Evolutionary conservation across 2,888 invertebrate species (phyloP).

Genomic region (Leuctra nigra): DNA sequence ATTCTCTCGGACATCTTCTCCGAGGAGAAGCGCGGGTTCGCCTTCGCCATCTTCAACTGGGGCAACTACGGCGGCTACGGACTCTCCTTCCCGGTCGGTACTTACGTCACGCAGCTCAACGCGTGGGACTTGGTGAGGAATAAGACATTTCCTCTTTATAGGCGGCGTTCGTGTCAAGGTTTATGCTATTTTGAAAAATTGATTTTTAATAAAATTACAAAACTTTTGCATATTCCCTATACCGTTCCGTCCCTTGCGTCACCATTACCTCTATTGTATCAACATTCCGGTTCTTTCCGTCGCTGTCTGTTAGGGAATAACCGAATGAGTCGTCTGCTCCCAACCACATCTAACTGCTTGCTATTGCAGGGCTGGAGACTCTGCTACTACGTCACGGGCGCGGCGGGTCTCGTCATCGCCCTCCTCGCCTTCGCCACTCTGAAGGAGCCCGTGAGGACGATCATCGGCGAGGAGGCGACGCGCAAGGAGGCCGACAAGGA

Average conservation of each 20-base stretch:
- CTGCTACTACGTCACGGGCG: conserved; percentile 73
- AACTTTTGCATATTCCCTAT: not conserved
- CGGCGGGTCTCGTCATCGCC: conserved; percentile 65
- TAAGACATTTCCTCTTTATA: too few relatives aligned
- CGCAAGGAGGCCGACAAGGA: too few relatives aligned
- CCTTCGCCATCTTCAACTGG: conserved; percentile 92
- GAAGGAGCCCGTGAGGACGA: conserved; percentile 66
- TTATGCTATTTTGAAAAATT: not conserved
- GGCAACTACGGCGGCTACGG: conserved; percentile 93
- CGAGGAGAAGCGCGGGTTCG: conserved; percentile 73
- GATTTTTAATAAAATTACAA: not conserved
- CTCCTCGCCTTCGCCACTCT: conserved; percentile 66
- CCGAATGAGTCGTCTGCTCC: too few relatives aligned
- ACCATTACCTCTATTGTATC: too few relatives aligned
- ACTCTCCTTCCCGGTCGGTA: conserved; percentile 84
- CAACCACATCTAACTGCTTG: too few relatives aligned
- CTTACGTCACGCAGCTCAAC: conserved; percentile 71
- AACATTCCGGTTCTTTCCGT: too few relatives aligned
- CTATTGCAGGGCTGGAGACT: conserved; percentile 73
- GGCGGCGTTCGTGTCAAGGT: too few relatives aligned
- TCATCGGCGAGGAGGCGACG: conserved; percentile 59
- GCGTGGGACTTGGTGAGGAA: conserved; percentile 66
- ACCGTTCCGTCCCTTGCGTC: too few relatives aligned
- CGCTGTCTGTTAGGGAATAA: too few relatives aligned
- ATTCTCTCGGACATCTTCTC: too few relatives aligned